phyloP scores from a whole-genome alignment of 2,113 vertebrate genomes.

The Chitala chitala region DNA sequence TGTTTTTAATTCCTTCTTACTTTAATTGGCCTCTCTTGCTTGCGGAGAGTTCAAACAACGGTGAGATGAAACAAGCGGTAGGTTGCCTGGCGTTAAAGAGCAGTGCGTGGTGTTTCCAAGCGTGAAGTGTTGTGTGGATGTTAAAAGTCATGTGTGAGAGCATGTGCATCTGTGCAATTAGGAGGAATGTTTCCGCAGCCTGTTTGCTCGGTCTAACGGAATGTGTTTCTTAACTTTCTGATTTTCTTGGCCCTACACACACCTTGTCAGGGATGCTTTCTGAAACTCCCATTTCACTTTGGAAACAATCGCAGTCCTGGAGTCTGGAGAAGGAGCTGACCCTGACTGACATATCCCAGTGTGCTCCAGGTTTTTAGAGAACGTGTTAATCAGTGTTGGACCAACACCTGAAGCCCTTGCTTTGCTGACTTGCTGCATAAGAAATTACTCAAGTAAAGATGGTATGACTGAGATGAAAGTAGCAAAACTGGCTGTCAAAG shows the following conservation, averaged over 20 bases:
- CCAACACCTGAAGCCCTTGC: too few relatives aligned
- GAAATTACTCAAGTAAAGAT: too few relatives aligned
- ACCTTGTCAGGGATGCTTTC: background rate
- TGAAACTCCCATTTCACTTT: background rate
- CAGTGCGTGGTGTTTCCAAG: conserved; percentile 47
- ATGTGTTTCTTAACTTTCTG: background rate
- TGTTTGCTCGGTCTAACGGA: background rate
- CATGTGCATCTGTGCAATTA: background rate
- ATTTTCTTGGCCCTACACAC: background rate
- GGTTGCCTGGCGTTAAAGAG: conserved; percentile 40
- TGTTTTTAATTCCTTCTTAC: conserved; percentile 59
- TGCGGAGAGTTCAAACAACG: conserved; percentile 51
- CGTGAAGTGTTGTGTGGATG: conserved; percentile 36
- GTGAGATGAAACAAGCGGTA: conserved; percentile 54
- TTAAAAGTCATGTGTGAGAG: background rate
- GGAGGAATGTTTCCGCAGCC: background rate
- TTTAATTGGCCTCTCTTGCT: conserved; percentile 64
- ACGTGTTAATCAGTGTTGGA: too few relatives aligned
- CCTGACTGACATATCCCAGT: too few relatives aligned
- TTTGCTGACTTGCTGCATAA: background rate
- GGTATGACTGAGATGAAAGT: too few relatives aligned
- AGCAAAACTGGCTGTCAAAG: too few relatives aligned
- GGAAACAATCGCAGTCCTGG: background rate
- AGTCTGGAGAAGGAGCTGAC: background rate
- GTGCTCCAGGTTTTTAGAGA: too few relatives aligned